These are phyloP conservation scores for Drosophila mercatorum DNA, from an alignment of 2,888 invertebrate species.

Conservation along the genomic window DNA sequence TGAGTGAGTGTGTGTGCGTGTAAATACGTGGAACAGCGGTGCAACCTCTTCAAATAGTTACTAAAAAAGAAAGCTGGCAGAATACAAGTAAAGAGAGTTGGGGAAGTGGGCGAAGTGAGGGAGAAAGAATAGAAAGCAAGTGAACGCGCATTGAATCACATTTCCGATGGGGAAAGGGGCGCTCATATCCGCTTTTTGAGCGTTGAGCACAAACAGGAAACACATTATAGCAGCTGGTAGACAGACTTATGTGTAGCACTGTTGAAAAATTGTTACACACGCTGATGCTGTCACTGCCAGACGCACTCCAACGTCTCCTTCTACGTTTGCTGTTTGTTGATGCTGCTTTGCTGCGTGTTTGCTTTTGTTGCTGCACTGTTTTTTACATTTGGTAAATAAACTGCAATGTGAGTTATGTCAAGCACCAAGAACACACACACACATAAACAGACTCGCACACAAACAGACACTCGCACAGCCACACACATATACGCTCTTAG, in stretches of 20 bases:
- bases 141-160: constrained; percentile 69
- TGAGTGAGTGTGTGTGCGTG: constrained; percentile 10
- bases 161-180: constrained; percentile 60
- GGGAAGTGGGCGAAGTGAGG: neutral
- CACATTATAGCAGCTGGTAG: constrained; percentile 81
- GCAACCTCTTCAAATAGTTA: constrained; percentile 71
- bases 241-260: constrained; percentile 81
- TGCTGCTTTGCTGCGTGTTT: constrained; percentile 59
- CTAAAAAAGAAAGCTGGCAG: constrained; percentile 31
- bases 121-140: constrained; percentile 26
- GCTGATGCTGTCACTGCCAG: constrained; percentile 70
- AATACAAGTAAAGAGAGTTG: constrained; percentile 11
- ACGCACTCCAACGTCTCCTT: constrained; percentile 51
- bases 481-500: constrained; percentile 26
- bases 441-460: neutral
- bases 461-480: constrained; percentile 3
- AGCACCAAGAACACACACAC: constrained; percentile 47
- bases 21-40: constrained; percentile 48
- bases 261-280: constrained; percentile 79
- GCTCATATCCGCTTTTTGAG: constrained; percentile 78
- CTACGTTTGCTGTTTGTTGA: constrained; percentile 47
- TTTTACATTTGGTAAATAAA: constrained; percentile 78
- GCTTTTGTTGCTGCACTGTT: constrained; percentile 54
- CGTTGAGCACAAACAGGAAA: constrained; percentile 80
- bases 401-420: constrained; percentile 79